These are phyloP conservation scores for Anoplolepis gracilipes DNA, from an alignment of 1,140 invertebrate species.

Conservation along the genomic window DNA sequence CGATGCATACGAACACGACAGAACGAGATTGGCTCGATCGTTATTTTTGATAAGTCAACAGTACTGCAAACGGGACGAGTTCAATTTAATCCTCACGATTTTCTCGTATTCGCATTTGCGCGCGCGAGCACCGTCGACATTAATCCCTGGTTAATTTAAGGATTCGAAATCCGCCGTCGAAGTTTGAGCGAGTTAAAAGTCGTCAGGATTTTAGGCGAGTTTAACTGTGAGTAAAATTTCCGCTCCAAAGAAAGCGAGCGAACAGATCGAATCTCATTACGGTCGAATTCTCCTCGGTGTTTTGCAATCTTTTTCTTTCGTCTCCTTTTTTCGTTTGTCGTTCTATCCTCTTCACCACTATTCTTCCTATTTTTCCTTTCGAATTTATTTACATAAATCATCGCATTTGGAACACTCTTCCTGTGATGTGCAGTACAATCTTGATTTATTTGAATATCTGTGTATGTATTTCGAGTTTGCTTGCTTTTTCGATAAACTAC, in stretches of 20 bases:
- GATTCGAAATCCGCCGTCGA: slow-evolving; percentile 56
- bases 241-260: not conserved
- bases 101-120: not conserved
- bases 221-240: slow-evolving; percentile 52
- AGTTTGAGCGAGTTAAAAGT: slow-evolving; percentile 65
- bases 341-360: not conserved
- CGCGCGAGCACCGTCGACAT: slow-evolving; percentile 26
- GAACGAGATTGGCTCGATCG: not conserved
- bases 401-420: not conserved
- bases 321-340: not conserved
- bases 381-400: slow-evolving; percentile 47
- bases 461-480: slow-evolving; percentile 1
- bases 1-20: not conserved
- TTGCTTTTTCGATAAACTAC: not conserved
- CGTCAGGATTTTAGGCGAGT: slow-evolving; percentile 39
- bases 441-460: not conserved
- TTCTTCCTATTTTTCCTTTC: not conserved
- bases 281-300: slow-evolving; percentile 51
- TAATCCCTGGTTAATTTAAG: slow-evolving; percentile 68
- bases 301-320: slow-evolving; percentile 9
- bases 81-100: slow-evolving; percentile 45
- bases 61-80: slow-evolving; percentile 26
- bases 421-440: not conserved
- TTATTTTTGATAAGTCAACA: slow-evolving; percentile 40
- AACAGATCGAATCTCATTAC: slow-evolving; percentile 57